phyloP scores from a whole-genome alignment of 2,797 vertebrate genomes.

The Manis crassicaudata region DNA sequence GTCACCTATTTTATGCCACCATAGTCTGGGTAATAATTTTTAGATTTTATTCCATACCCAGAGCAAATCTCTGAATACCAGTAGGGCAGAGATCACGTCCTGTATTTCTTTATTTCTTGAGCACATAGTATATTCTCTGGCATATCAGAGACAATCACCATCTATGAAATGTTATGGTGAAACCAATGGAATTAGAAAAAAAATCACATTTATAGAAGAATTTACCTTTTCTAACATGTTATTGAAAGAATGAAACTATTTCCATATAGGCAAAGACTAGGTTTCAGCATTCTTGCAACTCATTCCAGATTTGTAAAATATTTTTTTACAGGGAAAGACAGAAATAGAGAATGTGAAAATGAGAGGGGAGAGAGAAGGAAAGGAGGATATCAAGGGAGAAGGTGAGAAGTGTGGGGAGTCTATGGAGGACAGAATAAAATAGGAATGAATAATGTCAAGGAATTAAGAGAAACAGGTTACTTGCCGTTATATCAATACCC shows the following conservation, averaged over 20 bases:
- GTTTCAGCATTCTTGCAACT: background rate
- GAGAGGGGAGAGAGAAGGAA: accelerated
- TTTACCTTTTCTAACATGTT: background rate
- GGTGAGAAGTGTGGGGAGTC: too few species aligned
- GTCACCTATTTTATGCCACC: background rate
- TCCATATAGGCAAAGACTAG: background rate
- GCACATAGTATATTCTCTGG: background rate
- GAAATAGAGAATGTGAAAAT: background rate
- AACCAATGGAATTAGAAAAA: background rate
- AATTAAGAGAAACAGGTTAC: background rate
- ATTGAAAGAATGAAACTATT: background rate
- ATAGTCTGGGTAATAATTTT: background rate
- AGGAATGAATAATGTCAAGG: background rate
- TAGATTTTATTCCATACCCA: background rate
- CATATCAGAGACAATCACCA: background rate
- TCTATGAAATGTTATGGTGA: background rate
- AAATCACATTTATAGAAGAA: background rate
- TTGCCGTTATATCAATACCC: background rate
- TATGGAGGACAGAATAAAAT: background rate
- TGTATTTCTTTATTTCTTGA: constrained; percentile 10
- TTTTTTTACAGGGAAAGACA: background rate
- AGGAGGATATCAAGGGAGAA: background rate
- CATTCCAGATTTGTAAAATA: background rate
- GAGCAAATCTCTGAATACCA: background rate
- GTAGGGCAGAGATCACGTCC: background rate